A percentile compares a stretch with the other conserved stretches of the same genome.
These are phyloP conservation scores for Abrostola triplasia DNA, from an alignment of 2,888 invertebrate genomes.

Conservation along the genomic window DNA sequence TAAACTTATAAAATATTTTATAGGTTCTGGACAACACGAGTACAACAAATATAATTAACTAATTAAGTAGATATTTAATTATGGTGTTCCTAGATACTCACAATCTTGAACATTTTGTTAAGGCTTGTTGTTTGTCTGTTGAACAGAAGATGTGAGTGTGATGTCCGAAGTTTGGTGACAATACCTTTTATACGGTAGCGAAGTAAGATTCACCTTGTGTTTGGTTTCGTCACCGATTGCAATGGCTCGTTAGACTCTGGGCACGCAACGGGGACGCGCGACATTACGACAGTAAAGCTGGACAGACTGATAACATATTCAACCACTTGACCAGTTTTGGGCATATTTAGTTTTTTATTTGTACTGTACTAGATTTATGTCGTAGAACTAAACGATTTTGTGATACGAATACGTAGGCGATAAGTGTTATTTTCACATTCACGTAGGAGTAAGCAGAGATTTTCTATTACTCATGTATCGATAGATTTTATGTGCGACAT, in stretches of 20 bases:
- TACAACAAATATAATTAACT: background rate
- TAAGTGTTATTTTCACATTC: no score
- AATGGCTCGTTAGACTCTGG: slow-evolving; percentile 74
- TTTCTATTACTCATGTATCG: no score
- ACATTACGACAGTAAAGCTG: slow-evolving; percentile 72
- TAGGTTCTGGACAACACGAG: no score
- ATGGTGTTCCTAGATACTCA: slow-evolving; percentile 60
- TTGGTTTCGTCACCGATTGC: slow-evolving; percentile 79
- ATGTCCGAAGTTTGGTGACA: slow-evolving; percentile 74
- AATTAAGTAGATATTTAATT: no score
- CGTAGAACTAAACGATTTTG: no score
- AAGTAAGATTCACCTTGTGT: slow-evolving; percentile 85
- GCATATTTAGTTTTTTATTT: slow-evolving; percentile 45
- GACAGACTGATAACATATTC: slow-evolving; percentile 66
- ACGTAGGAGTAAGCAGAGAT: no score
- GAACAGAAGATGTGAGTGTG: slow-evolving; percentile 77
- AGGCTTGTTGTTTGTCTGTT: slow-evolving; percentile 67
- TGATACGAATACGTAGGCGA: no score
- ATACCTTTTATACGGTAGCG: slow-evolving; percentile 83
- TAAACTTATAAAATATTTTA: background rate
- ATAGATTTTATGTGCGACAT: no score
- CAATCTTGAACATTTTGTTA: slow-evolving; percentile 79
- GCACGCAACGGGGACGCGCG: slow-evolving; percentile 81
- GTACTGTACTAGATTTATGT: no score
- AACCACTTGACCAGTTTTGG: slow-evolving; percentile 61